Evolutionary conservation across 2,113 vertebrate genomes (phyloP).

Genomic region (Ramphastos sulfuratus): DNA sequence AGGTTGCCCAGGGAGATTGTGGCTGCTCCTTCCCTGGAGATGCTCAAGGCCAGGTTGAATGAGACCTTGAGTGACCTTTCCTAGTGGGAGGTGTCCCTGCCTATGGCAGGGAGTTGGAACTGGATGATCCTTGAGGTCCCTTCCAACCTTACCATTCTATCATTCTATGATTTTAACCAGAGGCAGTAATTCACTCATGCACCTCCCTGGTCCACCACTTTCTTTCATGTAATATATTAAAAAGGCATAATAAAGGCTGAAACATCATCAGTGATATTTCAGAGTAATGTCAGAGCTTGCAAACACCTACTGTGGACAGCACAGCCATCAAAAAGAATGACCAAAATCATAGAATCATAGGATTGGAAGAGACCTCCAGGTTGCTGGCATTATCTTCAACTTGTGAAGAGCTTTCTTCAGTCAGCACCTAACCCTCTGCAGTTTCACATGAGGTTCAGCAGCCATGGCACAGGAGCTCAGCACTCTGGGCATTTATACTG

Average conservation of each 20-base stretch:
- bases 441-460: neutral
- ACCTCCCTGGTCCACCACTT: neutral
- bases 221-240: neutral
- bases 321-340: rapidly evolving
- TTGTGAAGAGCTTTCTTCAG: neutral
- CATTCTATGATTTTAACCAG: neutral
- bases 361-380: too few species aligned
- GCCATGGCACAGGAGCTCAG: neutral
- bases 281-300: neutral
- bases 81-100: too few species aligned
- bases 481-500: neutral
- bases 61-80: too few species aligned
- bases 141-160: too few species aligned
- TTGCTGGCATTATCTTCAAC: neutral
- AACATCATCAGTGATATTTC: neutral
- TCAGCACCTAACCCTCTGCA: neutral
- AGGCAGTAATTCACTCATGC: neutral
- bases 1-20: too few species aligned
- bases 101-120: too few species aligned
- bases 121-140: too few species aligned
- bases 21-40: too few species aligned
- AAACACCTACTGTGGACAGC: neutral
- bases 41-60: too few species aligned
- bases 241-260: neutral
- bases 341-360: neutral